Evolutionary conservation across 2,797 vertebrate species (phyloP).

Genomic region (Diglossa cyanea): DNA sequence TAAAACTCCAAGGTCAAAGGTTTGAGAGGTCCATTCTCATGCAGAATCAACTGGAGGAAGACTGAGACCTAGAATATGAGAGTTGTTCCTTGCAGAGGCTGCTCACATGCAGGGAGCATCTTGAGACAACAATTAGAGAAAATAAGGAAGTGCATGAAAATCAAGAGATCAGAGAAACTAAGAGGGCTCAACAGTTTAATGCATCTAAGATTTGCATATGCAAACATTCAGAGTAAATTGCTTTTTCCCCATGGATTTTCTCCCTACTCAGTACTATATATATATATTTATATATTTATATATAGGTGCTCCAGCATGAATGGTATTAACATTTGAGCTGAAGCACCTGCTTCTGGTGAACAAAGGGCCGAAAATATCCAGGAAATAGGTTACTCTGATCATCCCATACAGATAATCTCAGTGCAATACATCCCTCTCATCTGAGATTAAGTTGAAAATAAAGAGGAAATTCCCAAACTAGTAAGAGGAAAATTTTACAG

Average conservation of each 20-base stretch:
- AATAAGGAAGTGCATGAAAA: slow-evolving; percentile 45
- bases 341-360: neutral
- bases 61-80: slow-evolving; percentile 65
- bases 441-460: neutral
- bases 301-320: neutral
- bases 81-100: slow-evolving; percentile 67
- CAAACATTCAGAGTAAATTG: slow-evolving; percentile 51
- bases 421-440: neutral
- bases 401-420: slow-evolving; percentile 2
- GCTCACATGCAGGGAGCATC: slow-evolving; percentile 65
- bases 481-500: neutral
- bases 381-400: neutral
- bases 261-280: neutral
- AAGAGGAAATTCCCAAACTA: slow-evolving; percentile 5
- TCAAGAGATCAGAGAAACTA: slow-evolving; percentile 12
- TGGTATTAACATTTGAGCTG: neutral
- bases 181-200: slow-evolving; percentile 14
- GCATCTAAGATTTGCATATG: slow-evolving; percentile 39
- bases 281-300: neutral
- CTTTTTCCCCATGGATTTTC: slow-evolving; percentile 64
- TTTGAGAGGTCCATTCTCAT: slow-evolving; percentile 52
- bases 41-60: slow-evolving; percentile 40
- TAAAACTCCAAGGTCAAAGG: slow-evolving; percentile 33
- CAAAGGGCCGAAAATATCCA: neutral
- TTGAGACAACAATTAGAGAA: slow-evolving; percentile 38